Evolutionary conservation across 2,113 vertebrate species (phyloP), one percentile per base, ranked within the genome.

Genomic region (Callorhinus ursinus): DNA sequence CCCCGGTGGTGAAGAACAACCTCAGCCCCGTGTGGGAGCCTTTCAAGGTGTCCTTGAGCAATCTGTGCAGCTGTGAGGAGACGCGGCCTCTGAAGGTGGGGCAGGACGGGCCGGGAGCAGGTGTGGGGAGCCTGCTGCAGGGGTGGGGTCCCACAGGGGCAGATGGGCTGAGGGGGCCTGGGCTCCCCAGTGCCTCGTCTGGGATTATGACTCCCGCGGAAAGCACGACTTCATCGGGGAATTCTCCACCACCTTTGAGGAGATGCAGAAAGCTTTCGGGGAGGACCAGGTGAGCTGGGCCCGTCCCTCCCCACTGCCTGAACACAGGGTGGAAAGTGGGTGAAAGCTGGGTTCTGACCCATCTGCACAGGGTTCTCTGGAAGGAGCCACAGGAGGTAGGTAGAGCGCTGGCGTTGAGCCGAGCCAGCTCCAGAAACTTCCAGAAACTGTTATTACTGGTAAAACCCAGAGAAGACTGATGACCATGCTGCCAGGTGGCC

Each of bases 211-310:
- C 98, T 99, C 99, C 0, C 98, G 99, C 3, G 99, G 99, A 76
- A 99, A 99, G 79, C 99, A 99, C 0, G 99, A 99, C 98, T 99
- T 99, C 99, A 99, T 99, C 2, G 99, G 99, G 0, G 99, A 99
- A 98, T 99, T 99, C 98, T 99, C 99, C 93, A 99, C 99, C 96
- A 99, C 99, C 77, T 99, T 99, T 22, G 99, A 99, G 97, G 99
- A 99, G 98, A 99, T 99, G 99, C 99, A 99, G 99, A 99, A 98
- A 95, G 99, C 99, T 2, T 99, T 99, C 61, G 98, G 98, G 57
- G 99, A 98, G 98, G 99, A 99, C 98, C 99, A 99, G 99, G 99
- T 99, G 97, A 98, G 99, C 98, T 71, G 83, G 12, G 24, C 7
- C n/a, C 76, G 55, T 0, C 9, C 39, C 24, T 15, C 28, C 51